phyloP scores from a whole-genome alignment of 92 coral and sea anemone genomes.

The Phenganax subtilis region DNA sequence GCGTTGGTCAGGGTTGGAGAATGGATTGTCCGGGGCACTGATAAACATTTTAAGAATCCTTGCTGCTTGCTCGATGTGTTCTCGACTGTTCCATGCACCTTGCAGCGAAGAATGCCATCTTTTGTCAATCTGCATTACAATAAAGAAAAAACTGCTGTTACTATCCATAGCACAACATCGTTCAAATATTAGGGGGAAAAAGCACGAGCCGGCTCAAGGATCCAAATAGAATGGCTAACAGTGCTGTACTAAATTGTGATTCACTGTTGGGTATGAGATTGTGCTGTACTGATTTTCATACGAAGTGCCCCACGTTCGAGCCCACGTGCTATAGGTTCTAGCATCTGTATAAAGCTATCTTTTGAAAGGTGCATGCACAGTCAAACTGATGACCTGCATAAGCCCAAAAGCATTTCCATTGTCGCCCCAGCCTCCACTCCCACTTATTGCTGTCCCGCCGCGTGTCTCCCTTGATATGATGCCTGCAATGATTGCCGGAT shows the following conservation, averaged over 20 bases:
- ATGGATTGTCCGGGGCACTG: background rate
- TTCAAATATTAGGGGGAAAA: too few species aligned
- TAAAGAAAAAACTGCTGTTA: too few species aligned
- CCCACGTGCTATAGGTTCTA: too few species aligned
- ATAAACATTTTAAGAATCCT: background rate
- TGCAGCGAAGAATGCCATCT: background rate
- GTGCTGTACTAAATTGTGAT: too few species aligned
- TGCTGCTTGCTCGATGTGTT: slow-evolving; percentile 8
- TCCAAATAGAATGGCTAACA: too few species aligned
- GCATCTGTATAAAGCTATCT: too few species aligned
- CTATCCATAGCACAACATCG: too few species aligned
- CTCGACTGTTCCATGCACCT: slow-evolving; percentile 12
- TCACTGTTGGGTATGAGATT: too few species aligned
- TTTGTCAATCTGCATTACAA: background rate
- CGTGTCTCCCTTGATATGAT: slow-evolving; percentile 7
- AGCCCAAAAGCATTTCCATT: slow-evolving; percentile 12
- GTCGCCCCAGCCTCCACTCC: slow-evolving; percentile 8
- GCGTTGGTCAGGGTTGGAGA: slow-evolving; percentile 13
- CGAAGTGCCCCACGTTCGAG: too few species aligned
- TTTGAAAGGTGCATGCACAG: too few species aligned
- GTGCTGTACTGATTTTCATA: too few species aligned
- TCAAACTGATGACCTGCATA: background rate
- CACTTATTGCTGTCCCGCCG: slow-evolving; percentile 1
- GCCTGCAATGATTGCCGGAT: slow-evolving; percentile 9
- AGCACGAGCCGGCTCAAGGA: too few species aligned